These are phyloP conservation scores for Acestrorhynchus altus DNA, from an alignment of 2,797 vertebrate species.

Conservation along the genomic window DNA sequence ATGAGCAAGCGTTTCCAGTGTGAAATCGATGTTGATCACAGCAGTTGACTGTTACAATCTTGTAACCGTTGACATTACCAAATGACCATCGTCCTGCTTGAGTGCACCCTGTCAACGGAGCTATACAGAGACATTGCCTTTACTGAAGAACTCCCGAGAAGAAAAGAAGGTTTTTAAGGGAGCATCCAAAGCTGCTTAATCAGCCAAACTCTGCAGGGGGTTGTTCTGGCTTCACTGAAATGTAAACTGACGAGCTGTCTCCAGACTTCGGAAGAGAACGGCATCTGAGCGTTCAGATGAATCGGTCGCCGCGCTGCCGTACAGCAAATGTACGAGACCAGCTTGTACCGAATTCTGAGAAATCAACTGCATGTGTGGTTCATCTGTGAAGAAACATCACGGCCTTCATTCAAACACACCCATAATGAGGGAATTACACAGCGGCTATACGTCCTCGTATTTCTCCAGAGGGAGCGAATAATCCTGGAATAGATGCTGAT, in stretches of 20 bases:
- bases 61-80: too few species aligned
- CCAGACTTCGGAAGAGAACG: not conserved
- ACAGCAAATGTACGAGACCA: not conserved
- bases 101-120: too few species aligned
- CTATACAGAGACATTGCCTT: too few species aligned
- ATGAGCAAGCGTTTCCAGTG: too few species aligned
- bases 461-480: not conserved
- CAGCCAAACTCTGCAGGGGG: not conserved
- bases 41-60: too few species aligned
- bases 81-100: too few species aligned
- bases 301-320: too few species aligned
- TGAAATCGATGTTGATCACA: too few species aligned
- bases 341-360: not conserved
- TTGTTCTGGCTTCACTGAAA: not conserved
- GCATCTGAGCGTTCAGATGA: not conserved
- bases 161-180: too few species aligned
- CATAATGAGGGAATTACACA: not conserved
- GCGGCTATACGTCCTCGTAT: not conserved
- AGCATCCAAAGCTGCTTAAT: not conserved
- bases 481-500: not conserved
- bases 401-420: slow-evolving; percentile 15
- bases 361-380: not conserved
- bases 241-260: not conserved
- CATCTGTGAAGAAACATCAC: not conserved
- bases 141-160: too few species aligned